Evolutionary conservation across 2,888 invertebrate genomes (phyloP).

Genomic region (Carterocephalus palaemon): DNA sequence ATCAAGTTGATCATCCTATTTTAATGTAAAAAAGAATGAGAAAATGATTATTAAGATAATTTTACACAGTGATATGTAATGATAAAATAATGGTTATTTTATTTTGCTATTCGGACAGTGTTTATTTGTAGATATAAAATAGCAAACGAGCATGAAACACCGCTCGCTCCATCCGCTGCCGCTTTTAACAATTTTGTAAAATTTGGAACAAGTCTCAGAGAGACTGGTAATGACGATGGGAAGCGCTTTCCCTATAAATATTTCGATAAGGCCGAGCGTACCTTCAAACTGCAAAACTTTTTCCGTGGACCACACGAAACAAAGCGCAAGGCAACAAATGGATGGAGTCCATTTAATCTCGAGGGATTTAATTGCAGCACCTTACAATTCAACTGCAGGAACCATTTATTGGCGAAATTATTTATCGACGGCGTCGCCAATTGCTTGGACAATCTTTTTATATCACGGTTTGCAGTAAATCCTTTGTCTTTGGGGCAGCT

Average conservation of each 20-base stretch:
- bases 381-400: constrained; percentile 57
- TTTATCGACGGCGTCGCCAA: constrained; percentile 48
- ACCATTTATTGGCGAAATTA: constrained; percentile 64
- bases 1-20: no score
- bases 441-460: constrained; percentile 25
- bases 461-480: constrained; percentile 15
- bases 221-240: not conserved
- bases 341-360: constrained; percentile 72
- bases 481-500: constrained; percentile 18
- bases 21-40: no score
- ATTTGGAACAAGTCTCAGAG: no score
- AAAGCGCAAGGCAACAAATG: constrained; percentile 61
- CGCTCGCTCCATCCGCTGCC: no score
- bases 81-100: no score
- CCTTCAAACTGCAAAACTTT: not conserved
- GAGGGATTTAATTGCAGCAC: constrained; percentile 70
- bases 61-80: no score
- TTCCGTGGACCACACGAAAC: constrained; percentile 36
- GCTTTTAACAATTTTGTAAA: no score
- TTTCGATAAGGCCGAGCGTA: not conserved
- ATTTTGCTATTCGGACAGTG: no score
- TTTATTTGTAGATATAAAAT: no score
- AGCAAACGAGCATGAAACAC: no score
- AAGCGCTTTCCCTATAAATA: constrained; percentile 1
- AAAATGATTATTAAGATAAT: no score